Percentiles rank a stretch among this genome's conserved stretches.
These are phyloP conservation scores for Solenodon paradoxus DNA, from an alignment of 2,113 vertebrate genomes.

Conservation along the genomic window DNA sequence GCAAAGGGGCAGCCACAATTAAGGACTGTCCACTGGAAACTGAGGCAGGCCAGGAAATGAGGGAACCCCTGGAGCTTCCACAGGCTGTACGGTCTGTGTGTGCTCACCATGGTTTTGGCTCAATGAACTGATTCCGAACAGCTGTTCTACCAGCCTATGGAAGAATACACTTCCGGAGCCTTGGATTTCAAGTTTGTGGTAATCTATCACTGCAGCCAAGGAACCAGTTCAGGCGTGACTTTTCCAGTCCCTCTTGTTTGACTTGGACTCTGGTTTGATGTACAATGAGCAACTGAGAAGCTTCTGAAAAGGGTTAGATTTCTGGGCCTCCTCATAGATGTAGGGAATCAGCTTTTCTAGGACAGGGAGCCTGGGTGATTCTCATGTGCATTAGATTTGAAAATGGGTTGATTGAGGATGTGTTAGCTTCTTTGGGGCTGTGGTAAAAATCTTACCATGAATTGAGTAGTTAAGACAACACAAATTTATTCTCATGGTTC, in stretches of 20 bases:
- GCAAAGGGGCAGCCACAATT: neutral
- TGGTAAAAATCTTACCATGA: neutral
- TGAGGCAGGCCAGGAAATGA: neutral
- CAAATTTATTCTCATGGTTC: neutral
- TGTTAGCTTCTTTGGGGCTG: neutral
- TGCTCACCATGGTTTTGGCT: neutral
- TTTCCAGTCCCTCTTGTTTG: neutral
- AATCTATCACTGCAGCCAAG: neutral
- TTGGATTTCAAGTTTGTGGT: neutral
- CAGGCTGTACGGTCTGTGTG: neutral
- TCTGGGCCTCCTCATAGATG: neutral
- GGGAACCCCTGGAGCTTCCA: accelerated
- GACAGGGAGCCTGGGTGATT: neutral
- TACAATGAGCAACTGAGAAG: neutral
- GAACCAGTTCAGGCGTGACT: neutral
- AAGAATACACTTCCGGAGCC: neutral
- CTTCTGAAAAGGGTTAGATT: neutral
- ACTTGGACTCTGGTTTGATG: neutral
- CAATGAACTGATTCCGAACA: neutral
- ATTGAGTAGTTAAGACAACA: neutral
- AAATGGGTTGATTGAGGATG: neutral
- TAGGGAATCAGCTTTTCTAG: neutral
- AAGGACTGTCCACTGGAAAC: neutral
- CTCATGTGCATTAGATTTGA: neutral
- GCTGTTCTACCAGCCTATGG: neutral